Evolutionary conservation across 2,797 vertebrate genomes (phyloP), one percentile per base, ranked within the genome.

Genomic region (Loris lydekkerianus): DNA sequence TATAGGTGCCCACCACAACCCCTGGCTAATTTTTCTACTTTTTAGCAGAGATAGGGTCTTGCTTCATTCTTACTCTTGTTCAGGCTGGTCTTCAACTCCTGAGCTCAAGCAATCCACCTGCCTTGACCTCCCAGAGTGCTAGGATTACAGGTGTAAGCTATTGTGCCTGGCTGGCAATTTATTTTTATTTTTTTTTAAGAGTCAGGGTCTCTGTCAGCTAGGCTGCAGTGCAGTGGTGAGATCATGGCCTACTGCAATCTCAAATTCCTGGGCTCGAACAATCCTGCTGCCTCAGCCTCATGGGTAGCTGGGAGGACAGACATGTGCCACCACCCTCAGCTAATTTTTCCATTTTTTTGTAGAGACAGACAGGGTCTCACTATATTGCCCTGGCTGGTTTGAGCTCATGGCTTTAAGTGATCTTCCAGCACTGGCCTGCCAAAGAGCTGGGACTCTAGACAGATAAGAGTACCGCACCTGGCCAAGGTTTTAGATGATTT

Each of bases 381-480:
- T 21, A 34, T 56, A 11, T 78, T 78, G 7, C n/a, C 53, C 76
- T 25, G 31, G 76, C 76, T 78, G n/a, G 21, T 58, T 78, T 14
- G 13, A 34, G 56, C 11, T 25, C 11, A 20, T 58, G 53, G n/a
- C 11, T n/a, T 58, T 13, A 56, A 23, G 20, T 34, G 53, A 34
- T 78, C 76, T 3, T 15, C 11, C 20, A 0, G 0, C n/a, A n/a
- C 25, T 0, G 7, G 21, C 53, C 21, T 58, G 21, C n/a, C 13
- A 78, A 37, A 37, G 31, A 58, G n/a, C 20, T 78, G 21, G 21
- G 7, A 58, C 34, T 78, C 34, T 13, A 58, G 76, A 58, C 7
- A 58, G 76, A 2, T 4, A 0, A 4, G n/a, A 78, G 7, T 13
- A 9, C 53, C 13, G 15, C 3, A 2, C 53, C n/a, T 14, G 7